phyloP scores from a whole-genome alignment of 2,888 invertebrate species.

The Acleris laterana region DNA sequence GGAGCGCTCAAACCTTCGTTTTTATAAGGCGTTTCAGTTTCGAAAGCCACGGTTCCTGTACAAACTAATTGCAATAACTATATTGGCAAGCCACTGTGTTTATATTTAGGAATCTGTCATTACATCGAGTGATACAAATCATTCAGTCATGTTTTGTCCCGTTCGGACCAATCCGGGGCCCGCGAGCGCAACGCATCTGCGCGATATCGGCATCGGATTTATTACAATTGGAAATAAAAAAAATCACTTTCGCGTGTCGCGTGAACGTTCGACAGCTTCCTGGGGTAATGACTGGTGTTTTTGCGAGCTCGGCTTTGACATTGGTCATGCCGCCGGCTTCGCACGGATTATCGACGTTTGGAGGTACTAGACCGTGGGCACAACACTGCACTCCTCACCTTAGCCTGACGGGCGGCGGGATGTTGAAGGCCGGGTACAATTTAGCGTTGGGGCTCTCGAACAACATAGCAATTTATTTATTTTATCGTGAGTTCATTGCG shows the following conservation, averaged over 20 bases:
- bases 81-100: constrained; percentile 9
- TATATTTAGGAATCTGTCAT: constrained; percentile 19
- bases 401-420: constrained; percentile 87
- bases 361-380: constrained; percentile 51
- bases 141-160: not conserved
- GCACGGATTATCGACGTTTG: constrained; percentile 67
- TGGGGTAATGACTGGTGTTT: not conserved
- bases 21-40: not conserved
- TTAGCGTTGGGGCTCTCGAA: constrained; percentile 90
- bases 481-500: constrained; percentile 73
- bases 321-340: not conserved
- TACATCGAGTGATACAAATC: constrained; percentile 8
- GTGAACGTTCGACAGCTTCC: constrained; percentile 1
- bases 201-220: constrained; percentile 8
- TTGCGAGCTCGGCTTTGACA: constrained; percentile 7
- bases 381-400: constrained; percentile 72
- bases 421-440: constrained; percentile 88
- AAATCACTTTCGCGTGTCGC: constrained; percentile 1
- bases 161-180: not conserved
- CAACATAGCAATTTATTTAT: constrained; percentile 84
- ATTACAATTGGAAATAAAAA: not conserved
- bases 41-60: not conserved
- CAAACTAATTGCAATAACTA: not conserved
- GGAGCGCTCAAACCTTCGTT: constrained; percentile 5
- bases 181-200: constrained; percentile 3